Evolutionary conservation across 2,888 invertebrate species (phyloP), one percentile per base, ranked within the genome.

Genomic region (Meliscaeva auricollis): DNA sequence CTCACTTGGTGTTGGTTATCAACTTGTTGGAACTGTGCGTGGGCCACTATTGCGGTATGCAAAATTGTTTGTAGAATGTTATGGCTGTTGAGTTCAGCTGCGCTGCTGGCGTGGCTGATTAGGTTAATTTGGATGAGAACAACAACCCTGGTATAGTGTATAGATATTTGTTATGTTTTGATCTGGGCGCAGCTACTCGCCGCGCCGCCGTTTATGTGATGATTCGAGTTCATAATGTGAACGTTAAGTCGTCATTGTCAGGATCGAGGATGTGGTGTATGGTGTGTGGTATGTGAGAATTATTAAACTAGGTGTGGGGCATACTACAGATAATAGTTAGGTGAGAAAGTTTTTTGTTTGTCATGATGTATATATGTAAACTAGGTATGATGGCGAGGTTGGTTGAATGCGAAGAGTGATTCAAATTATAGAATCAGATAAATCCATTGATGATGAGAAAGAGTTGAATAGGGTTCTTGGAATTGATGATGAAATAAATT

Each of bases 21-120:
- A 77, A 13, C 15, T 70, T 38, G 50, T 54, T 75, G 68, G 46
- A n/a, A 64, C 54, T 64, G 44, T 79, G 83, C 69, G 78, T 83
- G 83, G 74, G 69, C 35, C 46, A 79, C 22, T 69, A n/a, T 69
- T 70, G 60, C 50, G 62, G 68, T 62, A 74, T 69, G 73, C 68
- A 60, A 68, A 83, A 74, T 70, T 69, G 64, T 70, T 69, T 26
- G 17, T 75, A 77, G 68, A 77, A 77, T 82, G 74, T 26, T 68
- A 17, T 46, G 30, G 46, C 4, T 20, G 58, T 58, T 35, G 15
- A 4, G 4, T 54, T 54, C 20, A 13, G 20, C 58, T 35, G 58
- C 38, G 44, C 44, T 52, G 38, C 22, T 66, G 35, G 50, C 26
- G 48, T 66, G 20, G 64, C 48, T 69, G 80, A 80, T 80, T 69